phyloP scores from a whole-genome alignment of 2,797 vertebrate species.

The Coregonus suidteri region DNA sequence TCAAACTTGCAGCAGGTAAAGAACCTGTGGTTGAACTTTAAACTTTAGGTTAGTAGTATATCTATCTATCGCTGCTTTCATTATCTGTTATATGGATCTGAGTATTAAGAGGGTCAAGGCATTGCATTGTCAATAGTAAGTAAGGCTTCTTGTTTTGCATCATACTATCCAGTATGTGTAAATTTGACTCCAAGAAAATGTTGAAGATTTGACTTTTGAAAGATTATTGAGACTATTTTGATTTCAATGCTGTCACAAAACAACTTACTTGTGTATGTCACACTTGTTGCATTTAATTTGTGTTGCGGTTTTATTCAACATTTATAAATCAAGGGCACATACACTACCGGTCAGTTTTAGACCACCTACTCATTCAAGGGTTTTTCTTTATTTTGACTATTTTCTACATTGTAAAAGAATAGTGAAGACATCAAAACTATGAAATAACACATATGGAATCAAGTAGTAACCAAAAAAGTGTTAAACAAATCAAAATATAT shows the following conservation, averaged over 20 bases:
- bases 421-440: too few relatives aligned
- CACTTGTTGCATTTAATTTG: conserved; percentile 32
- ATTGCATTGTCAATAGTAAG: conserved; percentile 5
- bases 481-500: too few relatives aligned
- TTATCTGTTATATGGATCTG: conserved; percentile 6
- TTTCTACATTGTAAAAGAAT: too few relatives aligned
- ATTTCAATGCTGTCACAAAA: conserved; percentile 40
- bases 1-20: conserved; percentile 37
- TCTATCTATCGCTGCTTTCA: conserved; percentile 11
- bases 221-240: conserved; percentile 11
- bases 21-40: conserved; percentile 40
- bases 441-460: too few relatives aligned
- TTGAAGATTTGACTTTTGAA: conserved; percentile 33
- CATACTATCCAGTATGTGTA: background rate
- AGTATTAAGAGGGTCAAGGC: background rate
- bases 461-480: too few relatives aligned
- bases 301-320: conserved; percentile 34
- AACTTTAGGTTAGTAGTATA: conserved; percentile 8
- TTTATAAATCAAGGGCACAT: conserved; percentile 28
- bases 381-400: too few relatives aligned
- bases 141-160: conserved; percentile 19
- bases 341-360: too few relatives aligned
- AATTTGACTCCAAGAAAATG: conserved; percentile 20
- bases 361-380: too few relatives aligned
- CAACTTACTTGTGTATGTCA: conserved; percentile 38